Evolutionary conservation across 2,113 vertebrate species (phyloP).

Genomic region (Chloebia gouldiae): DNA sequence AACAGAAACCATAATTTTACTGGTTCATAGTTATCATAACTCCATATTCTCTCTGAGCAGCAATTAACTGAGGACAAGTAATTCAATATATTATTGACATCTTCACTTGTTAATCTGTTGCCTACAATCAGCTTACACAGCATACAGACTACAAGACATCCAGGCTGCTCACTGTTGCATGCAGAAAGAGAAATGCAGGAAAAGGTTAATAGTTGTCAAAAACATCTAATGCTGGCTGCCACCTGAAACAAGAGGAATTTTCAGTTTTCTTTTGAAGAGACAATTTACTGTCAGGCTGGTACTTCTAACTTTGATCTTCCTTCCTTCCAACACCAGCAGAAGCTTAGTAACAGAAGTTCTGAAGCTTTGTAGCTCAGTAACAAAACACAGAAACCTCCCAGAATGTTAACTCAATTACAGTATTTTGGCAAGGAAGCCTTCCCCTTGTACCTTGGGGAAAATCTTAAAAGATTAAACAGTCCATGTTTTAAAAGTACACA

Average conservation of each 20-base stretch:
- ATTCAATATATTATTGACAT: neutral
- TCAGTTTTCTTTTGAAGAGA: slow-evolving; percentile 20
- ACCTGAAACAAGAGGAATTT: slow-evolving; percentile 20
- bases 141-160: neutral
- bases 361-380: slow-evolving; percentile 28
- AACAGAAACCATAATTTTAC: neutral
- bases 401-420: slow-evolving; percentile 43
- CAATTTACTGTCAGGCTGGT: neutral
- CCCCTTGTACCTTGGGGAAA: slow-evolving; percentile 8
- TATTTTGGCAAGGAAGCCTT: slow-evolving; percentile 37
- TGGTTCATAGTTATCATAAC: neutral
- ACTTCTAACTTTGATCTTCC: slow-evolving; percentile 33
- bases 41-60: neutral
- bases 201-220: neutral
- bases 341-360: neutral
- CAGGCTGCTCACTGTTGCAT: neutral
- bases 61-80: neutral
- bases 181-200: neutral
- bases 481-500: neutral
- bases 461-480: slow-evolving; percentile 1
- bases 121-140: neutral
- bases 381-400: slow-evolving; percentile 33
- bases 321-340: slow-evolving; percentile 8
- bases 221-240: neutral
- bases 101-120: neutral